Evolutionary conservation across 37 sponge, comb jelly and placozoan species (phyloP).

Genomic region (Aphrocallistes beatrix): DNA sequence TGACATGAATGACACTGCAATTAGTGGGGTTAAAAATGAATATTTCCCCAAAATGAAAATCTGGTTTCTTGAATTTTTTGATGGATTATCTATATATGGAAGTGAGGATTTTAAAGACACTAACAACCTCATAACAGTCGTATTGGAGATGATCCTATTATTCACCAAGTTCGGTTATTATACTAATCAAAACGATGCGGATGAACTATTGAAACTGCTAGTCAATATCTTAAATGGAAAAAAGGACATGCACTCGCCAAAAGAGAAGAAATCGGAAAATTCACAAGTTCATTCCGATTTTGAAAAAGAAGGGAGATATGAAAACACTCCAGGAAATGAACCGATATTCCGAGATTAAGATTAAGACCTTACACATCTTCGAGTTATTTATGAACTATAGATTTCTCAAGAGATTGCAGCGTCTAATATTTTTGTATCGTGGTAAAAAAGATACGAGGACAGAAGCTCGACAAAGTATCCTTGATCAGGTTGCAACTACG

Average conservation of each 20-base stretch:
- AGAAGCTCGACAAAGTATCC: neutral
- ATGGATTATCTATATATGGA: neutral
- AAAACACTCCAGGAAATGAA: slow-evolving; percentile 27
- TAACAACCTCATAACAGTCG: slow-evolving; percentile 7
- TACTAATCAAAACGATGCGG: slow-evolving; percentile 34
- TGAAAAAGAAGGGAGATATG: neutral
- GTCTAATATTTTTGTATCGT: neutral
- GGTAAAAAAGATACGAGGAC: neutral
- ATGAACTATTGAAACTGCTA: slow-evolving; percentile 37
- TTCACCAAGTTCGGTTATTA: neutral
- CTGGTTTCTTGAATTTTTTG: slow-evolving; percentile 25
- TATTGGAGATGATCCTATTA: neutral
- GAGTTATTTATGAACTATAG: slow-evolving; percentile 41
- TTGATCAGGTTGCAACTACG: neutral
- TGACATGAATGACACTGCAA: neutral
- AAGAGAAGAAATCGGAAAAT: neutral
- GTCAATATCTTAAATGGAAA: slow-evolving; percentile 47
- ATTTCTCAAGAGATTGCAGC: slow-evolving; percentile 22
- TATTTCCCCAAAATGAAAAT: slow-evolving; percentile 28
- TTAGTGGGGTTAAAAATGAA: slow-evolving; percentile 33
- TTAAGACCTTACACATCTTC: slow-evolving; percentile 24
- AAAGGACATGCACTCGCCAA: slow-evolving; percentile 34
- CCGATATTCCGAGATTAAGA: slow-evolving; percentile 29
- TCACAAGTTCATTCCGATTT: neutral
- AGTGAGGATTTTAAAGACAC: neutral